Conservation (phyloP, 2,113 vertebrate genomes). For the Larimichthys crocea region DNA sequence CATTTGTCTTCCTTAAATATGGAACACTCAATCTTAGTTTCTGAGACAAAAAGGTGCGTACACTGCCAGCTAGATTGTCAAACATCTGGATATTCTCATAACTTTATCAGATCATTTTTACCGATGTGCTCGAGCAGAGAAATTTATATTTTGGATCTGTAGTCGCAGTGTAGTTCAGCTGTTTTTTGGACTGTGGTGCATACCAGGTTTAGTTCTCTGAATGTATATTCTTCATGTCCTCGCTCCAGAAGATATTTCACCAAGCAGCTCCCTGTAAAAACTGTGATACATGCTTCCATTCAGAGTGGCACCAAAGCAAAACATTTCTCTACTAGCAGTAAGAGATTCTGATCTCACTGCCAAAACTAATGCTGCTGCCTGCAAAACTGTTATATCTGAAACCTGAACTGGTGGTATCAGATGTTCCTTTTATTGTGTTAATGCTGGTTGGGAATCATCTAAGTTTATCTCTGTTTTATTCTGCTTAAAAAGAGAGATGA, state of each 20-base stretch:
- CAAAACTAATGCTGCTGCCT: slow-evolving; percentile 36
- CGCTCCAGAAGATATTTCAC: slow-evolving; percentile 26
- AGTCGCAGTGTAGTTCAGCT: slow-evolving; percentile 1
- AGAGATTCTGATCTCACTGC: slow-evolving; percentile 53
- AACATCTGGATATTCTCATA: slow-evolving; percentile 10
- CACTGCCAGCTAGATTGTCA: not conserved
- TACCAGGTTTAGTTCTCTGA: not conserved
- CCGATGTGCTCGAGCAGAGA: not conserved
- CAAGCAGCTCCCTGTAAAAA: slow-evolving; percentile 34
- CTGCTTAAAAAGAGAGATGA: not conserved
- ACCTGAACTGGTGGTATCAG: slow-evolving; percentile 7
- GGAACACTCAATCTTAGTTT: not conserved
- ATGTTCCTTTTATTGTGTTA: slow-evolving; percentile 19
- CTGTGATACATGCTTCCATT: slow-evolving; percentile 14
- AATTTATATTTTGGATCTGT: slow-evolving; percentile 2
- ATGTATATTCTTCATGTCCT: slow-evolving; percentile 41
- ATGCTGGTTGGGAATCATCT: not conserved
- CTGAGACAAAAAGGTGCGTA: not conserved
- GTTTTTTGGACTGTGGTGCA: slow-evolving; percentile 5
- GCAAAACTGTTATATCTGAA: slow-evolving; percentile 27
- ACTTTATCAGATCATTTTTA: slow-evolving; percentile 1
- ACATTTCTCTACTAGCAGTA: slow-evolving; percentile 32
- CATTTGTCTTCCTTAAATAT: not conserved
- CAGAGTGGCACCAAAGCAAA: slow-evolving; percentile 36
- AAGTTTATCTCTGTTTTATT: slow-evolving; percentile 20